Base-by-base conservation (phyloP, 1,140 invertebrate genomes). In the Paralvinella palmiformis region DNA sequence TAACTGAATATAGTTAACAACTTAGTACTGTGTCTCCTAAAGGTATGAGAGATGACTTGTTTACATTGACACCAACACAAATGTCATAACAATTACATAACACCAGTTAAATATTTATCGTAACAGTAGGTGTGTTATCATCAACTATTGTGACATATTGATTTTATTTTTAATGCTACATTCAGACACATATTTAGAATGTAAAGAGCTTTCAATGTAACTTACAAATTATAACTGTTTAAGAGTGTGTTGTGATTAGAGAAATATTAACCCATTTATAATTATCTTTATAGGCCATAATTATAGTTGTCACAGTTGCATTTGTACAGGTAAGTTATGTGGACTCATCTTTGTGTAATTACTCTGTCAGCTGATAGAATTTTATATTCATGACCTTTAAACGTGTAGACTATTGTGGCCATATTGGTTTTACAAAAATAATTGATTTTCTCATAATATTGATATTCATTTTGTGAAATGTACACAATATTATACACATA, bases 251-350 rank as follows among this genome's bases (percentile, higher is more conserved):
- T 6, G 5, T 48, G 6, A 17, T 48, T 22, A 22, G 20, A 24
- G 15, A 17, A 48, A 48, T 48, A 22, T 1, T 24, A 48, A 48
- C 20, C n/a, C 20, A 48, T 48, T 3, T 48, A 22, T 13, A 13
- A 52, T 52, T 52, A 29, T 52, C 15, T 52, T 52, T 22, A 52
- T 52, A 88, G 85, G 91, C 91, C 32, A 91, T 92, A 69, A 84
- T 91, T 60, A 99, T 99, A 77, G 96, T 99, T 29, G 96, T 98
- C 32, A 98, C 96, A 1, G 97, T 99, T 29, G 97, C 96, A 50
- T 99, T 99, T 84, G 90, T 99, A 64, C 95, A 98, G 75, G 81
- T 81, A 73, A 65, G 67, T 66, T 36, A 4, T 5, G 24, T n/a
- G 4, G 7, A 41, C 27, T 58, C 13, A 3, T 27, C 22, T 10